Percentiles rank a stretch among this genome's conserved stretches.
These are phyloP conservation scores for Pangasianodon hypophthalmus DNA, from an alignment of 2,113 vertebrate species.

Conservation along the genomic window DNA sequence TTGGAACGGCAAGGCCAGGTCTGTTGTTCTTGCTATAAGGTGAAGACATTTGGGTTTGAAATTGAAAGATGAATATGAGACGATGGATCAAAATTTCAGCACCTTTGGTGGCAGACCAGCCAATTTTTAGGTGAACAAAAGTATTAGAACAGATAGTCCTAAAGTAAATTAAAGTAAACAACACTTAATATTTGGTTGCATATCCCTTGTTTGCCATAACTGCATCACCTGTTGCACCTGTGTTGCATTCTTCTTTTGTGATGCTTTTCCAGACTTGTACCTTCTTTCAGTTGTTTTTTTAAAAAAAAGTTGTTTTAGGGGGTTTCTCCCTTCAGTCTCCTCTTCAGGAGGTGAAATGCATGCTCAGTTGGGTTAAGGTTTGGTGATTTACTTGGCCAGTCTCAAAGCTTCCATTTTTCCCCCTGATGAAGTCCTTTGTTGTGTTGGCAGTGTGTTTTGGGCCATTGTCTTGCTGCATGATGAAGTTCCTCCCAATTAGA, in stretches of 20 bases:
- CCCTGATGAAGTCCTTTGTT: not conserved
- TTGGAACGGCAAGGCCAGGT: not conserved
- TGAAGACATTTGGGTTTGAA: not conserved
- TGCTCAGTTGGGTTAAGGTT: not conserved
- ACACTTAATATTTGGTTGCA: not conserved
- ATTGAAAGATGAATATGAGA: not conserved
- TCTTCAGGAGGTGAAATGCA: not conserved
- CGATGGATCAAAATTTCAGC: not conserved
- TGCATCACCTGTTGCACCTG: too few species aligned
- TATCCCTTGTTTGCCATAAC: not conserved
- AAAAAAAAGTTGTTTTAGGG: too few species aligned
- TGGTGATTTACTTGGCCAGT: not conserved
- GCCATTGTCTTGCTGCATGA: not conserved
- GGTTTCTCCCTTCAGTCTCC: not conserved
- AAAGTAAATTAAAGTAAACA: not conserved
- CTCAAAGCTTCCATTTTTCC: not conserved
- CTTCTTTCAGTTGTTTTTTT: not conserved
- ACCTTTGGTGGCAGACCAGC: not conserved
- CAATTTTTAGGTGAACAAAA: not conserved
- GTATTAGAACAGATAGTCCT: not conserved
- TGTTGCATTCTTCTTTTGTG: too few species aligned
- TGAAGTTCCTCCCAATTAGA: not conserved
- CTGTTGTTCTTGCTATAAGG: not conserved
- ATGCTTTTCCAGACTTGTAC: not conserved
- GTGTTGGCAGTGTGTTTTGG: not conserved